Evolutionary conservation across 2,888 invertebrate species (phyloP).

Genomic region (Apotomis betuletana): DNA sequence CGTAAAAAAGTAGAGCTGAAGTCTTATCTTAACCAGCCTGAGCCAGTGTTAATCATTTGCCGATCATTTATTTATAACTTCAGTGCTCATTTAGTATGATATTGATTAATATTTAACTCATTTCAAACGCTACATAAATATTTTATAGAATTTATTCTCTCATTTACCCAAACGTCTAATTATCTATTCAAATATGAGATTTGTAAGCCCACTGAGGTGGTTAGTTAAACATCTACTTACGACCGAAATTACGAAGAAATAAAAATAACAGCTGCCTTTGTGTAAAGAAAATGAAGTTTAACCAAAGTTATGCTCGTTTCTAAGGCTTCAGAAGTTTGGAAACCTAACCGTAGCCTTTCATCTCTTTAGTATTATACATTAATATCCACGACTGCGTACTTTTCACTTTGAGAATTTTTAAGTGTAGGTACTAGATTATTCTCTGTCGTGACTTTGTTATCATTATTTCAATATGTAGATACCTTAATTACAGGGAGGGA

Average conservation of each 20-base stretch:
- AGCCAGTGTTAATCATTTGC: no score
- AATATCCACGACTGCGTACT: constrained; percentile 33
- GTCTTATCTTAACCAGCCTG: no score
- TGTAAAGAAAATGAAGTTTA: constrained; percentile 62
- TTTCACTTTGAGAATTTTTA: constrained; percentile 41
- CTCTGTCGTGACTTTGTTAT: constrained; percentile 38
- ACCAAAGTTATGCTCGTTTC: constrained; percentile 62
- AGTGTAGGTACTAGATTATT: constrained; percentile 39
- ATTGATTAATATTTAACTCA: no score
- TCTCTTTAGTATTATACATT: constrained; percentile 57
- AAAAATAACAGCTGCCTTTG: constrained; percentile 52
- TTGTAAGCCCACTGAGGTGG: constrained; percentile 43
- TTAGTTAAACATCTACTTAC: constrained; percentile 50
- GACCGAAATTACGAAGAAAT: constrained; percentile 58
- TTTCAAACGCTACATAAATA: no score
- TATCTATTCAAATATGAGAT: constrained; percentile 39
- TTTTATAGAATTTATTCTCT: background rate
- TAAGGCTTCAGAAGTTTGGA: constrained; percentile 70
- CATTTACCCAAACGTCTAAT: background rate
- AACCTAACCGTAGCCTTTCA: constrained; percentile 64
- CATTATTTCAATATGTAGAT: constrained; percentile 38
- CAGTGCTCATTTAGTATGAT: no score
- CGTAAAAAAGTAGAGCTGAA: no score
- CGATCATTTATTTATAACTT: no score
- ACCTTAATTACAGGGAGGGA: constrained; percentile 38